Base-by-base conservation (phyloP, 2,113 vertebrate genomes). In the Edolisoma coerulescens region DNA sequence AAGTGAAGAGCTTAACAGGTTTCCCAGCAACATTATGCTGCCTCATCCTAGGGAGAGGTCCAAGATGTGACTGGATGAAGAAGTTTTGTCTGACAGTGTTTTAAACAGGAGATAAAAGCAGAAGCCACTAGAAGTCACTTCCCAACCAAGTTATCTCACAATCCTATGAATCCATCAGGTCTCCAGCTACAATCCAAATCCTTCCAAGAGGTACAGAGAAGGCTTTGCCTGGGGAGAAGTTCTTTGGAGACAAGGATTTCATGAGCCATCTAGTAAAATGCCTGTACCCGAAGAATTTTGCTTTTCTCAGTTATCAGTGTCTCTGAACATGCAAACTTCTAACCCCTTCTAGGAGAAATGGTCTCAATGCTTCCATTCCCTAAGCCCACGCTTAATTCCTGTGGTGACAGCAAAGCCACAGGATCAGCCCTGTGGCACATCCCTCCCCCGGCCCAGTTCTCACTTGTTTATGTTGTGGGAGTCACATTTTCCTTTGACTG, bases 401-500 rank as follows among this genome's bases (percentile, higher is more conserved):
- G 13, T 28, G 45, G 17, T 14, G 13, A 44, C 26, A 81, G 52
- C 44, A 68, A 61, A 45, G 18, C 23, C 21, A 24, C 7, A 45
- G n/a, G 20, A 63, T 17, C 5, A 15, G 11, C 24, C 11, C 57
- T 37, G 13, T 6, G 30, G 19, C 13, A 26, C 2, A 2, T n/a
- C 52, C 10, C 13, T 52, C 8, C n/a, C 14, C 12, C 15, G 37
- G 11, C 3, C 20, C 6, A 47, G 7, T 32, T 35, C 33, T 7
- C 27, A 21, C 7, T 20, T 9, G 2, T 73, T 60, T 45, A 41
- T 49, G 7, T 8, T 26, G 16, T 13, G 3, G 1, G 32, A 33
- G 8, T 64, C 15, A 12, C 9, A 27, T 64, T 49, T 73, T 37
- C 11, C 15, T 60, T 39, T n/a, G n/a, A 16, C 3, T 1, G 0